Evolutionary conservation across 1,140 invertebrate species (phyloP).

Genomic region (Panagrolaimus sp.): DNA sequence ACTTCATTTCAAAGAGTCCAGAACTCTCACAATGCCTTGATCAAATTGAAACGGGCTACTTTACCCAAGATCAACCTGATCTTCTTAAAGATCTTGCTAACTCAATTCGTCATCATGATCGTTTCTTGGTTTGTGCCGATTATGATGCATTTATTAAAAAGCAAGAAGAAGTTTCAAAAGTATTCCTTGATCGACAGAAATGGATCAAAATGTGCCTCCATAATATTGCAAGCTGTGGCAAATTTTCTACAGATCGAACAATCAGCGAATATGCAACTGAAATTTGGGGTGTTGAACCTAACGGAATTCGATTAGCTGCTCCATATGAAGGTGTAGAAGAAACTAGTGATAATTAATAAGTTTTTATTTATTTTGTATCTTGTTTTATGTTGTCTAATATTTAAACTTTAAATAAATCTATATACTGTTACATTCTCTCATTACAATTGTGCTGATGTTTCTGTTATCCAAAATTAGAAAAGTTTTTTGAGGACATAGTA

Average conservation of each 20-base stretch:
- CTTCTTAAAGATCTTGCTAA: conserved; percentile 84
- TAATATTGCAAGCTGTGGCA: conserved; percentile 93
- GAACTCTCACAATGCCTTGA: conserved; percentile 88
- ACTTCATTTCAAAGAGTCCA: conserved; percentile 82
- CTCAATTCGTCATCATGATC: conserved; percentile 83
- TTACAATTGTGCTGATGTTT: too few relatives aligned
- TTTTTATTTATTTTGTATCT: too few relatives aligned
- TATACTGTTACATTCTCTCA: too few relatives aligned
- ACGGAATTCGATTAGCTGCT: background rate
- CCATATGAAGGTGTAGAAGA: background rate
- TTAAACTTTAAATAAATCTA: too few relatives aligned
- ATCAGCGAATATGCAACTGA: conserved; percentile 69
- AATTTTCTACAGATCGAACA: conserved; percentile 89
- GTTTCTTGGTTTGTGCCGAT: conserved; percentile 87
- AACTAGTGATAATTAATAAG: too few relatives aligned
- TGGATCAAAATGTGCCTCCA: conserved; percentile 91
- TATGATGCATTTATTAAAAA: conserved; percentile 86
- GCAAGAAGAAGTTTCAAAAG: conserved; percentile 78
- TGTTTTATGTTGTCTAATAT: too few relatives aligned
- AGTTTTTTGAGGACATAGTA: too few relatives aligned
- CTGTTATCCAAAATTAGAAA: too few relatives aligned
- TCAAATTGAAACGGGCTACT: conserved; percentile 92
- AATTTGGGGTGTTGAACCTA: conserved; percentile 6
- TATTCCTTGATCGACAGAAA: conserved; percentile 72
- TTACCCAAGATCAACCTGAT: conserved; percentile 82